Conservation (phyloP, 2,113 vertebrate genomes). For the Amphiprion percula region DNA sequence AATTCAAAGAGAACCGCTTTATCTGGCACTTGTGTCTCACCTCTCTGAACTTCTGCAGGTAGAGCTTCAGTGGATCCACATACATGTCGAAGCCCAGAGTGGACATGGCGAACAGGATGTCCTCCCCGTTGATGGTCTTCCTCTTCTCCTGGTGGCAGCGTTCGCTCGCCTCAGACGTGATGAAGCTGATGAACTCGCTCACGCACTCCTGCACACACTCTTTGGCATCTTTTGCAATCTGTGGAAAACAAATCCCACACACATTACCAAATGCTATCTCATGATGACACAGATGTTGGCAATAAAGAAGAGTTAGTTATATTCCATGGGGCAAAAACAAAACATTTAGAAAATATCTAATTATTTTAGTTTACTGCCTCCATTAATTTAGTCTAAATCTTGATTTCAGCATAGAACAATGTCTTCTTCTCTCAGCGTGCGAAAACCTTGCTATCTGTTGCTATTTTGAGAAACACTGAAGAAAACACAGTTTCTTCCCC, state of each 20-base stretch:
- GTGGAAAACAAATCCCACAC: background rate
- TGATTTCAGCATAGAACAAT: no score
- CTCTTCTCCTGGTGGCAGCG: conserved; percentile 98
- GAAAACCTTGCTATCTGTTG: no score
- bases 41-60: conserved; percentile 99
- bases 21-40: conserved; percentile 70
- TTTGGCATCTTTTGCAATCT: conserved; percentile 99
- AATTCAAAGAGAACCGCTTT: background rate
- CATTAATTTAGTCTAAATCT: no score
- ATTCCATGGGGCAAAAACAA: no score
- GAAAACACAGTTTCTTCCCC: no score
- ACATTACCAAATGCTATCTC: background rate
- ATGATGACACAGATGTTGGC: background rate
- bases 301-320: no score
- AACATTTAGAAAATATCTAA: no score
- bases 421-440: no score
- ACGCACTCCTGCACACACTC: conserved; percentile 99
- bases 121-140: conserved; percentile 99
- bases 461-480: no score
- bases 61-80: conserved; percentile 96
- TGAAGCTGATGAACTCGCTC: conserved; percentile 99
- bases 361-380: no score
- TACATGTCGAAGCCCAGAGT: conserved; percentile 99
- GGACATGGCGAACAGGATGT: conserved; percentile 99
- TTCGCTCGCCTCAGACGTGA: conserved; percentile 98